Base-by-base conservation (phyloP, 2,797 vertebrate genomes). In the Chaunax sp. region DNA sequence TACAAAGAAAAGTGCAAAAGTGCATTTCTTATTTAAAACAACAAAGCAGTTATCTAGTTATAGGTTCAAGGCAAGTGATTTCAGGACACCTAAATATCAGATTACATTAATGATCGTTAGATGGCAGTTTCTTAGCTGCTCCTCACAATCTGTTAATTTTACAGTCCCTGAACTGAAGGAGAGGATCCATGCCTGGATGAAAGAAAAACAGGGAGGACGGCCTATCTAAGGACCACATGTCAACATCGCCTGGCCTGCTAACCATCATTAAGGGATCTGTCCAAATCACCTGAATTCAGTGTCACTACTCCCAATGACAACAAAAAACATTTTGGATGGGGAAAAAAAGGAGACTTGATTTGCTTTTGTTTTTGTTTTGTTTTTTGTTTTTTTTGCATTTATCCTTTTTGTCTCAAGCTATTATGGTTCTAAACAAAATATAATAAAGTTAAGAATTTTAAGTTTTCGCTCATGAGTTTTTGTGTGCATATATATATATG, bases 101-200 rank as follows among this genome's bases (percentile, higher is more conserved):
- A 58, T 63, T 18, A 19, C 71, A 61, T 49, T 0, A 30, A 25
- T 11, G 26, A 22, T n/a, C 40, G 5, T 62, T 49, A 4, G 16
- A 46, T 44, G 54, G 20, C 18, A 12, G 16, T 66, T 55, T 53
- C 50, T 23, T 19, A 0, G 11, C 40, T 70, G 23, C 5, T 63
- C 2, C 28, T 85, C 9, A 71, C 41, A 13, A 12, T 72, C 6
- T 66, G 18, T 68, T 73, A 16, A 43, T 65, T 70, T 13, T 61
- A n/a, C 90, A 99, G 98, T 99, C 90, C 97, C 98, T 80, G 97
- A 97, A 81, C 92, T 99, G 66, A 99, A 98, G 88, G 97, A 98
- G 77, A 95, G 96, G 84, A 99, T 99, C 85, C 96, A 98, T 4
- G 88, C 95, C 41, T 99, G 98, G 98, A 99, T 99, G 98, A 94